These are phyloP conservation scores for Hyles vespertilio DNA, from an alignment of 1,140 invertebrate genomes.

Conservation along the genomic window DNA sequence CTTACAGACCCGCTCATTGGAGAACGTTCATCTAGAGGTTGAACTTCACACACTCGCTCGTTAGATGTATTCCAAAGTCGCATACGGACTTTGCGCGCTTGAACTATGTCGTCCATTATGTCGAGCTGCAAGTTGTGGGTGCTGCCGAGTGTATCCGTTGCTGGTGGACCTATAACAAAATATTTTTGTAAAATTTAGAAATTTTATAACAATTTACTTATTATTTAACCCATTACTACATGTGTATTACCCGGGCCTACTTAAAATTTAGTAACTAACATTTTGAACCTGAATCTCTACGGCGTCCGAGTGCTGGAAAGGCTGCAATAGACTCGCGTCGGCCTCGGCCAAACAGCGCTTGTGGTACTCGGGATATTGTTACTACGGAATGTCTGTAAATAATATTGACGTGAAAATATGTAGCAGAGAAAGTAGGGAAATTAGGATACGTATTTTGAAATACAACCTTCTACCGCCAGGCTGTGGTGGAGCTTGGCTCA, in stretches of 20 bases:
- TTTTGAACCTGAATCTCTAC: slow-evolving; percentile 59
- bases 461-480: slow-evolving; percentile 80
- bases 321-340: slow-evolving; percentile 88
- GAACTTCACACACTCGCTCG: slow-evolving; percentile 88
- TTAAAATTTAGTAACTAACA: slow-evolving; percentile 32
- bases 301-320: slow-evolving; percentile 76
- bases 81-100: slow-evolving; percentile 86
- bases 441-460: not conserved
- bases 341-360: slow-evolving; percentile 83
- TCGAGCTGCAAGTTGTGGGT: slow-evolving; percentile 88
- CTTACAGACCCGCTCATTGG: slow-evolving; percentile 69
- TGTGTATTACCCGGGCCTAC: too few species aligned
- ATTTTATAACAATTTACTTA: not conserved
- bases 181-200: not conserved
- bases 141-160: slow-evolving; percentile 82
- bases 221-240: not conserved
- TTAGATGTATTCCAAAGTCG: slow-evolving; percentile 88
- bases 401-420: not conserved
- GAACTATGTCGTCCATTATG: slow-evolving; percentile 91
- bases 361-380: slow-evolving; percentile 86
- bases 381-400: slow-evolving; percentile 85
- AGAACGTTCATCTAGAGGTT: slow-evolving; percentile 81
- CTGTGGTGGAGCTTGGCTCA: slow-evolving; percentile 83
- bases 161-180: slow-evolving; percentile 77
- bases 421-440: not conserved